Evolutionary conservation across 2,888 invertebrate genomes (phyloP).

Genomic region (Agriopis leucophaearia): DNA sequence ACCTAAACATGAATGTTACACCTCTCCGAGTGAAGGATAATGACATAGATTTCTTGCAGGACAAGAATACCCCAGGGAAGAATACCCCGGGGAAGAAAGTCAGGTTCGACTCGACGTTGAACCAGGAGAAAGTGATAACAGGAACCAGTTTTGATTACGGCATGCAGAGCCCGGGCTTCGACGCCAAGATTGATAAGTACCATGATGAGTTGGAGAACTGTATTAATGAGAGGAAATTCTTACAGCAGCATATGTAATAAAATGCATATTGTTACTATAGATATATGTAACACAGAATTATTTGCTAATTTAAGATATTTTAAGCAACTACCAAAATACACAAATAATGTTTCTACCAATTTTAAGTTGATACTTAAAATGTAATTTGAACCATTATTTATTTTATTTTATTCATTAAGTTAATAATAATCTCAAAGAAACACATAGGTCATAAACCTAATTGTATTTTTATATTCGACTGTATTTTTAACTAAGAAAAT

Average conservation of each 20-base stretch:
- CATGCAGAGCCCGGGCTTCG: constrained; percentile 80
- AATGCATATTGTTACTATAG: too few species aligned
- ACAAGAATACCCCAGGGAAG: constrained; percentile 71
- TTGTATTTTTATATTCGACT: too few species aligned
- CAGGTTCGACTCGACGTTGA: constrained; percentile 80
- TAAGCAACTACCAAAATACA: too few species aligned
- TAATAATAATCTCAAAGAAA: too few species aligned
- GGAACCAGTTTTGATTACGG: constrained; percentile 80
- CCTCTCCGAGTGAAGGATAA: constrained; percentile 68
- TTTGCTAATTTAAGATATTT: neutral
- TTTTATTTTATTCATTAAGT: too few species aligned
- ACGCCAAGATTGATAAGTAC: constrained; percentile 79
- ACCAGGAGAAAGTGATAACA: constrained; percentile 80
- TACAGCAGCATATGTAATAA: constrained; percentile 77
- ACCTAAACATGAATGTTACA: constrained; percentile 77
- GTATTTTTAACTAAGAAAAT: too few species aligned
- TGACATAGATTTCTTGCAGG: constrained; percentile 66
- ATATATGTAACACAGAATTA: neutral
- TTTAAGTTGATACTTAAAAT: too few species aligned
- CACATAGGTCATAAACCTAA: too few species aligned
- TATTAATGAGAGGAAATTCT: constrained; percentile 80
- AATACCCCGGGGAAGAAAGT: constrained; percentile 79
- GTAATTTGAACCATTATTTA: too few species aligned
- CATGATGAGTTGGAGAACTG: constrained; percentile 84
- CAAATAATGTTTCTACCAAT: too few species aligned